phyloP scores from a whole-genome alignment of 2,113 vertebrate species.

The Herpailurus yagouaroundi region DNA sequence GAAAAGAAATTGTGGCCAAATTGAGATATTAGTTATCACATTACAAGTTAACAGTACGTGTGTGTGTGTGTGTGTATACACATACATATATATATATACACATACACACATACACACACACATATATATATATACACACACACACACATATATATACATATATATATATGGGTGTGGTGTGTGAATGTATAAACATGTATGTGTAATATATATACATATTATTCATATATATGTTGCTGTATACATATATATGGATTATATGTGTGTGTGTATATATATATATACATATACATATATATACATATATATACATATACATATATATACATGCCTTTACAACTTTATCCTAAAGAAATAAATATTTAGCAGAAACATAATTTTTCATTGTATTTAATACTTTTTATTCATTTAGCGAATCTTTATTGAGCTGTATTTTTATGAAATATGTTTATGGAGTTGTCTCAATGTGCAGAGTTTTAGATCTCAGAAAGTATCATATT shows the following conservation, averaged over 20 bases:
- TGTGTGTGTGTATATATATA: not conserved
- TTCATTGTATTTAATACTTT: not conserved
- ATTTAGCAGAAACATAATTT: not conserved
- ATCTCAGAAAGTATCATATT: not conserved
- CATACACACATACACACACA: too few species aligned
- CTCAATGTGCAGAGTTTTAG: not conserved
- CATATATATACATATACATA: not conserved
- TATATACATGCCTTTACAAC: not conserved
- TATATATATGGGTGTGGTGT: too few species aligned
- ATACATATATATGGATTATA: not conserved
- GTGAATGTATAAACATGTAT: not conserved
- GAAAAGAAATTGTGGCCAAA: not conserved
- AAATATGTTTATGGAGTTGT: not conserved
- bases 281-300: not conserved
- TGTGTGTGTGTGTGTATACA: not conserved
- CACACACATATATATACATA: not conserved
- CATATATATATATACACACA: rapidly evolving
- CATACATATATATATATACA: too few species aligned
- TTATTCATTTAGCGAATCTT: not conserved
- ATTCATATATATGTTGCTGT: not conserved
- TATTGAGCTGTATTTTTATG: not conserved
- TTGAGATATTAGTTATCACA: not conserved
- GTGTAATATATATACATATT: not conserved
- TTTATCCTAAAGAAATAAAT: not conserved
- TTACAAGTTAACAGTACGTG: not conserved